Percentiles rank a stretch among this genome's conserved stretches.
phyloP scores from a whole-genome alignment of 2,113 vertebrate genomes.

The Indri indri region DNA sequence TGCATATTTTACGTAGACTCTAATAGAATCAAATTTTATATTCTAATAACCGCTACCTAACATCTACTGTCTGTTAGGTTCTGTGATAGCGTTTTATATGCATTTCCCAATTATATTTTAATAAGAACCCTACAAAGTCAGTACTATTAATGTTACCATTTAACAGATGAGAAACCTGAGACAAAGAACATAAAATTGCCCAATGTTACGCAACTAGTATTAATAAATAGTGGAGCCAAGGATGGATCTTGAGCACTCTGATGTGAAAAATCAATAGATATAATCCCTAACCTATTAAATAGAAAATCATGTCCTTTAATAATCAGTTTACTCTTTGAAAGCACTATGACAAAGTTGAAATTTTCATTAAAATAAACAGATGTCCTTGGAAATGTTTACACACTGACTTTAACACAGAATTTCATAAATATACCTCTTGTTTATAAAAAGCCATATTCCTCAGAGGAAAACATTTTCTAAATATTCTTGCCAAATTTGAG shows the following conservation, averaged over 20 bases:
- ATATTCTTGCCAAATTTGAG: not conserved
- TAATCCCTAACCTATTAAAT: not conserved
- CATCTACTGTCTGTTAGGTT: not conserved
- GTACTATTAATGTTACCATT: not conserved
- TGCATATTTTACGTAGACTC: not conserved
- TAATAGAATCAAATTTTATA: not conserved
- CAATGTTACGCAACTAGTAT: not conserved
- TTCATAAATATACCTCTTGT: not conserved
- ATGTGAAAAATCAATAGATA: not conserved
- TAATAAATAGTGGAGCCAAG: not conserved
- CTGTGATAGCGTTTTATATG: not conserved
- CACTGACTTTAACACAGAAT: not conserved
- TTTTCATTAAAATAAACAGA: not conserved
- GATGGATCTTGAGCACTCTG: not conserved
- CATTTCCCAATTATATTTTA: conserved; percentile 12
- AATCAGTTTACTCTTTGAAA: not conserved
- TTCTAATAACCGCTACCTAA: not conserved
- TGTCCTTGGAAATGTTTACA: not conserved
- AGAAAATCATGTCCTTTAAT: not conserved
- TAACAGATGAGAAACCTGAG: not conserved
- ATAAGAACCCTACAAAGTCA: not conserved
- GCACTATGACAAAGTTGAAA: not conserved
- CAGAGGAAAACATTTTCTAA: not conserved
- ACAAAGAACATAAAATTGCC: not conserved
- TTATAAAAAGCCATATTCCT: not conserved